Conservation (phyloP, 2,888 invertebrate species). For the Isotomurus palustris region DNA sequence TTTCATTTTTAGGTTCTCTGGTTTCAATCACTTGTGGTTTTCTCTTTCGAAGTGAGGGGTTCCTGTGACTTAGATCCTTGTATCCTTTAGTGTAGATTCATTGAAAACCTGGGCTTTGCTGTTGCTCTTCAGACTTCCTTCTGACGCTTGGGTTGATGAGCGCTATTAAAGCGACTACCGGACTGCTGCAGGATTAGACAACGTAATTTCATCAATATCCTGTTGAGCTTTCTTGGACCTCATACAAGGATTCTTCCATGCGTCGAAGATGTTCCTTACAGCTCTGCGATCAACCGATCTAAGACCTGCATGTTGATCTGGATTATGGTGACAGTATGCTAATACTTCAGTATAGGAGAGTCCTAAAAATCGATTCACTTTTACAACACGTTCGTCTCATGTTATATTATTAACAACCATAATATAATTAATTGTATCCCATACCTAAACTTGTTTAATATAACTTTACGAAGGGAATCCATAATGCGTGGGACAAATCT, state of each 20-base stretch:
- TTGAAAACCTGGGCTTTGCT: not conserved
- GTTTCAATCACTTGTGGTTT: too few relatives aligned
- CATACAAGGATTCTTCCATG: slow-evolving; percentile 29
- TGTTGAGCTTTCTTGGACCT: slow-evolving; percentile 5
- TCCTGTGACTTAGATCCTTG: too few relatives aligned
- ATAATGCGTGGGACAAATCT: slow-evolving; percentile 45
- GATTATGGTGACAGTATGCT: slow-evolving; percentile 44
- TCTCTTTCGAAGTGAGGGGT: too few relatives aligned
- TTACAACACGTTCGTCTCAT: too few relatives aligned
- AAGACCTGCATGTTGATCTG: slow-evolving; percentile 39
- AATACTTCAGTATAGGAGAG: slow-evolving; percentile 38
- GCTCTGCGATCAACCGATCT: slow-evolving; percentile 41
- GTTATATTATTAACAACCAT: too few relatives aligned
- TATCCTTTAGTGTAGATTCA: too few relatives aligned
- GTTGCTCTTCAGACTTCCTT: not conserved
- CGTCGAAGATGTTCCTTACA: slow-evolving; percentile 43
- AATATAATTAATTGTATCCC: too few relatives aligned
- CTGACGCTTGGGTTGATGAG: not conserved
- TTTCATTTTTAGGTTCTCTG: too few relatives aligned
- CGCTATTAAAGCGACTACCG: not conserved
- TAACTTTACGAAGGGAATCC: slow-evolving; percentile 42
- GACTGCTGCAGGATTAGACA: not conserved
- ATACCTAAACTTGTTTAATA: too few relatives aligned
- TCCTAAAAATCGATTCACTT: too few relatives aligned
- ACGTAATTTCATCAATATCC: slow-evolving; percentile 2